Conservation (phyloP, 2,797 vertebrate genomes). For the Acanthiza pusilla region DNA sequence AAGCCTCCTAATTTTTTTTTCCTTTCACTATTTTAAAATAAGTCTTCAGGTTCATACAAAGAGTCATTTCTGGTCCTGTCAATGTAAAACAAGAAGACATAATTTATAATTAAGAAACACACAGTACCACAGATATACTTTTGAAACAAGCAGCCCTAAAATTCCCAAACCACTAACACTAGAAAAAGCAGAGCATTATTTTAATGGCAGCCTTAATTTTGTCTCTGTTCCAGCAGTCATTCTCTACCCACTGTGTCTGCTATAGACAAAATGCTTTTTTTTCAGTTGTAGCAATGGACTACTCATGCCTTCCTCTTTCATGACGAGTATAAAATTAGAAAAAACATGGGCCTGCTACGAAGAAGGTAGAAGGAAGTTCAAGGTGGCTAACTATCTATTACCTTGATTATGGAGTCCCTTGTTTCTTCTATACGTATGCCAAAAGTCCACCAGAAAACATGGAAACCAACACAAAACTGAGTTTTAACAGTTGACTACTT, state of each 20-base stretch:
- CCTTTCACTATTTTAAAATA: neutral
- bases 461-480: neutral
- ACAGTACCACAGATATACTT: neutral
- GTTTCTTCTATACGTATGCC: neutral
- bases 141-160: neutral
- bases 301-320: neutral
- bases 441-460: neutral
- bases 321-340: neutral
- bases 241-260: neutral
- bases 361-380: neutral
- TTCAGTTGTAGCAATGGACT: neutral
- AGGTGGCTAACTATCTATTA: neutral
- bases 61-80: neutral
- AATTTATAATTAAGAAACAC: neutral
- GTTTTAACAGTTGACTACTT: neutral
- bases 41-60: neutral
- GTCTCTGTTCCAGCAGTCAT: neutral
- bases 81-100: neutral
- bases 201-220: neutral
- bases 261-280: neutral
- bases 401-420: neutral
- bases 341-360: neutral
- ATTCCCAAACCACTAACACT: neutral
- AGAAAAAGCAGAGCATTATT: neutral
- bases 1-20: neutral